phyloP scores from a whole-genome alignment of 2,888 invertebrate species.

The Sphaerophoria rueppellii region DNA sequence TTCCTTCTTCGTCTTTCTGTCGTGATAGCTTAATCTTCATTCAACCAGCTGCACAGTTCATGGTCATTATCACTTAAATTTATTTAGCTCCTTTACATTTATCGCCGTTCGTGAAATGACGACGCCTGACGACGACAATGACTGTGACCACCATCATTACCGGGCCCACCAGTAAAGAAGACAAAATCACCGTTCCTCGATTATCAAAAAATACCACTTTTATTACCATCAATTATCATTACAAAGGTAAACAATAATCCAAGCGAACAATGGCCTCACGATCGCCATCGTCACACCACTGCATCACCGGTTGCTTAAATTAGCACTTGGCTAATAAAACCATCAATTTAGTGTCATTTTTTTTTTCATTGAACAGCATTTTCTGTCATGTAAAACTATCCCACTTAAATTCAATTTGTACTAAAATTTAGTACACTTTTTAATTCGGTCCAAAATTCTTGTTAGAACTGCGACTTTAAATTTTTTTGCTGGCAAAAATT shows the following conservation, averaged over 20 bases:
- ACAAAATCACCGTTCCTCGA: conserved; percentile 21
- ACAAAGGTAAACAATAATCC: conserved; percentile 41
- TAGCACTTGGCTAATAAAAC: conserved; percentile 41
- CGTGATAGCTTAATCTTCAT: background rate
- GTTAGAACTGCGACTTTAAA: background rate
- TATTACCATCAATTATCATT: conserved; percentile 67
- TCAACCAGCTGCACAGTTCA: conserved; percentile 17
- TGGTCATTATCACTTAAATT: conserved; percentile 26
- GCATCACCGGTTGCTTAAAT: conserved; percentile 23
- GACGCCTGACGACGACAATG: background rate
- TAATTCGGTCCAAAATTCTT: background rate
- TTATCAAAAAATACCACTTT: conserved; percentile 52
- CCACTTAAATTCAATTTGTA: background rate
- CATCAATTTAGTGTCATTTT: conserved; percentile 20
- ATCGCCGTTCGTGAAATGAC: background rate
- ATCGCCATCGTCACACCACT: background rate
- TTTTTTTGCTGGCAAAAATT: background rate
- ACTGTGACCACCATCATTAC: too few relatives aligned
- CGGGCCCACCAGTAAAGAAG: background rate
- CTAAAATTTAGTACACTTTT: conserved; percentile 7
- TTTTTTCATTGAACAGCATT: too few relatives aligned
- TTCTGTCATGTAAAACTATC: too few relatives aligned
- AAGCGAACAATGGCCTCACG: conserved; percentile 49
- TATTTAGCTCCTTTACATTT: background rate
- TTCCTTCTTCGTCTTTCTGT: background rate